Evolutionary conservation across 2,113 vertebrate genomes (phyloP), one percentile per base, ranked within the genome.

Genomic region (Nematolebias whitei): DNA sequence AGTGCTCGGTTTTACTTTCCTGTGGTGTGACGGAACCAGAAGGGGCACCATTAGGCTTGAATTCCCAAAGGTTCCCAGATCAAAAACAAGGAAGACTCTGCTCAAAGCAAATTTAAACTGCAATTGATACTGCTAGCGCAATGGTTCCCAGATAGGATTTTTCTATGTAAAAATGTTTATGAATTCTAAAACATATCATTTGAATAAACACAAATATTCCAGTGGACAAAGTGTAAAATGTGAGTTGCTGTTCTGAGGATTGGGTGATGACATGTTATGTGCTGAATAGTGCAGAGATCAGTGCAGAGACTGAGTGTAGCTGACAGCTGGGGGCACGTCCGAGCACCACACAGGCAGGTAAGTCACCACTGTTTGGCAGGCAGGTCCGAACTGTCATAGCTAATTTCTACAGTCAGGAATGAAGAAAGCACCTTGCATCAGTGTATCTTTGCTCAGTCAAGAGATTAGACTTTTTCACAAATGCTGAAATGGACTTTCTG

Each of bases 311-410:
- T 87, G 89, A 92, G 78, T 84, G 75, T 69, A 90, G 79, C 76
- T 91, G 91, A 92, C 91, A 91, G 90, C 84, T 70, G 71, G 82
- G 32, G 85, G 63, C 78, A 78, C 48, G 14, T 76, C 81, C 61
- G 83, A 80, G 78, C 63, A 39, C 69, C 60, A 65, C 72, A 55
- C 35, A 82, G 78, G 72, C 79, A 82, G 82, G 68, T 48, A 67
- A 84, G 80, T 85, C 83, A 71, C 57, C 70, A 78, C 69, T 85
- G 74, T 82, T 89, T 87, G 87, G 84, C 82, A 90, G 83, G 71
- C 82, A 82, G 83, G 80, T 82, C 86, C 74, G 47, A 85, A 72
- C 90, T 92, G 90, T 90, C 90, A 84, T 43, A n/a, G 52, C 74
- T 61, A 63, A 89, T 90, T 80, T 76, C 76, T 64, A 59, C 74